These are phyloP conservation scores for Poecile montanus DNA, from an alignment of 2,797 vertebrate species.

Conservation along the genomic window DNA sequence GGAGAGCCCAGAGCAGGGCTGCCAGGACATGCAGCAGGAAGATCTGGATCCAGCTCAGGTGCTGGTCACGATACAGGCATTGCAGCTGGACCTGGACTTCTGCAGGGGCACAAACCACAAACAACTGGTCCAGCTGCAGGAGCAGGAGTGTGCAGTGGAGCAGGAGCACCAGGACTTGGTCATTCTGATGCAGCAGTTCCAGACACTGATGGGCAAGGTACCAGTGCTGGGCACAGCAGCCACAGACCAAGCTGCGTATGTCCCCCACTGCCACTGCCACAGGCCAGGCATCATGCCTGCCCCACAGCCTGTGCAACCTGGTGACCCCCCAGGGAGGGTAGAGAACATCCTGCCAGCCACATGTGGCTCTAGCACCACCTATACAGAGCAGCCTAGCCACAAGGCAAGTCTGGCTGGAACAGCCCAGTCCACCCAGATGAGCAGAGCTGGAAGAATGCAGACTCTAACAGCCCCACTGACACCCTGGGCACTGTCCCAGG, in stretches of 20 bases:
- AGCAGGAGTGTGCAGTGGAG: background rate
- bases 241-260: background rate
- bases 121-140: background rate
- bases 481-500: background rate
- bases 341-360: background rate
- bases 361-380: background rate
- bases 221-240: fast-evolving
- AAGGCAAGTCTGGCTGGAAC: background rate
- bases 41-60: background rate
- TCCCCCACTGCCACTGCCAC: too few relatives aligned
- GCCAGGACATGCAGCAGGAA: background rate
- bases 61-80: background rate
- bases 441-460: background rate
- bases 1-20: background rate
- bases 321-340: background rate
- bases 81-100: constrained; percentile 1
- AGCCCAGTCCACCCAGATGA: background rate
- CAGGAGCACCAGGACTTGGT: background rate
- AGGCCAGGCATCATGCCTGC: background rate
- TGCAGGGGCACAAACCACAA: background rate
- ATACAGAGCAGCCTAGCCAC: background rate
- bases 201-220: background rate
- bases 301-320: background rate
- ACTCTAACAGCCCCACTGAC: background rate
- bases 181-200: background rate